Evolutionary conservation across 30 jellyfish, hydroid and myxozoan species (phyloP).

Genomic region (Cassiopea xamachana): DNA sequence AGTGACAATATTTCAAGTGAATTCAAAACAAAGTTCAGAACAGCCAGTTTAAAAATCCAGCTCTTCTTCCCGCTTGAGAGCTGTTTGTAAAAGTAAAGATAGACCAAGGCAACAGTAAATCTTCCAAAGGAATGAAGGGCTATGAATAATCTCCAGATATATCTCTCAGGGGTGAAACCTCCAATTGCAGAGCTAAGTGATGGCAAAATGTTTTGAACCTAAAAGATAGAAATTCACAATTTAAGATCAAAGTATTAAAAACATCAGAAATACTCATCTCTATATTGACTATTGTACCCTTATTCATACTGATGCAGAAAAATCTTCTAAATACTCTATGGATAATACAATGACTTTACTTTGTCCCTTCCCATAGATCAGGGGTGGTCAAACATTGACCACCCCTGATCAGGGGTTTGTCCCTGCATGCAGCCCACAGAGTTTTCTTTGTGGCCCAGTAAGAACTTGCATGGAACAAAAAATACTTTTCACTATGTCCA

Average conservation of each 20-base stretch:
- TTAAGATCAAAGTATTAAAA: not conserved
- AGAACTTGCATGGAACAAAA: too few species aligned
- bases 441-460: too few species aligned
- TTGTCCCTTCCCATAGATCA: too few species aligned
- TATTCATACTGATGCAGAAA: too few species aligned
- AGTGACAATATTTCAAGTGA: conserved; percentile 43
- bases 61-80: conserved; percentile 39
- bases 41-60: conserved; percentile 40
- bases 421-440: too few species aligned
- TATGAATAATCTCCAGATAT: conserved; percentile 84
- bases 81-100: conserved; percentile 65
- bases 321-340: too few species aligned
- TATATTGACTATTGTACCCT: too few species aligned
- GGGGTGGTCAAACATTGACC: too few species aligned
- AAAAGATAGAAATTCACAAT: not conserved
- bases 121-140: conserved; percentile 81
- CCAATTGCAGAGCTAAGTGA: conserved; percentile 92
- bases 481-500: too few species aligned
- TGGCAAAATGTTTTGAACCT: conserved; percentile 87
- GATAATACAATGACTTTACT: too few species aligned
- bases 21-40: conserved; percentile 33
- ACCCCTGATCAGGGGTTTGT: too few species aligned
- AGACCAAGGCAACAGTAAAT: conserved; percentile 50
- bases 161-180: conserved; percentile 76
- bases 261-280: too few species aligned